Base-by-base conservation (phyloP, 2,113 vertebrate genomes). In the Balaenoptera acutorostrata region DNA sequence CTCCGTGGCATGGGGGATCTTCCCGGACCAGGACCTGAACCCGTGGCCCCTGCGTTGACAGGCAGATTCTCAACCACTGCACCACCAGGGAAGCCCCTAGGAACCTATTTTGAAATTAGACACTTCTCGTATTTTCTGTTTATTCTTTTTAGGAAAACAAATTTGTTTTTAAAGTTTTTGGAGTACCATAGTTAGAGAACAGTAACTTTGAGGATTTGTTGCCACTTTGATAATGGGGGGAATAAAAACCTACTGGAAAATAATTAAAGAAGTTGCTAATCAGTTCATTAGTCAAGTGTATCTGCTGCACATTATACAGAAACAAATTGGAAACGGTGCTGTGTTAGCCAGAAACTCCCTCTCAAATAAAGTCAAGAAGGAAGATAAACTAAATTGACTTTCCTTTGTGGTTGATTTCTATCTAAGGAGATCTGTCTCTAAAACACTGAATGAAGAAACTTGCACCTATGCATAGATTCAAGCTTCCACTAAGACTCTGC, bases 361-460 rank as follows among this genome's bases (percentile, higher is more conserved):
- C 96, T 92, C 86, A 96, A 96, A 89, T 95, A 77, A 93, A 98
- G 86, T 96, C 93, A 97, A 97, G 96, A 95, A 86, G 61, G 61
- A 97, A 97, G 97, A 97, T 97, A 97, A 98, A 93, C 96, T 90
- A 94, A 98, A 97, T 69, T 95, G 97, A 92, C 78, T 96, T 97
- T 93, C 82, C 93, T 93, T 96, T 96, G 78, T 93, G 55, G 96
- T 85, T 98, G 95, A 96, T 98, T 98, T 97, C 78, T 93, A 90
- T 97, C 94, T 97, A 75, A 68, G 52, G 81, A 83, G 88, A 93
- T 95, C 87, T 81, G 88, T 82, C 81, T 96, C 71, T 95, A 78
- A 97, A 98, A 92, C 23, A 75, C 49, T 15, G 11, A 95, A 52
- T 68, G 57, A 84, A 83, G 91, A 71, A 96, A 90, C 33, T 77